Evolutionary conservation across 2,113 vertebrate genomes (phyloP).

Genomic region (Zosterops pallidus): DNA sequence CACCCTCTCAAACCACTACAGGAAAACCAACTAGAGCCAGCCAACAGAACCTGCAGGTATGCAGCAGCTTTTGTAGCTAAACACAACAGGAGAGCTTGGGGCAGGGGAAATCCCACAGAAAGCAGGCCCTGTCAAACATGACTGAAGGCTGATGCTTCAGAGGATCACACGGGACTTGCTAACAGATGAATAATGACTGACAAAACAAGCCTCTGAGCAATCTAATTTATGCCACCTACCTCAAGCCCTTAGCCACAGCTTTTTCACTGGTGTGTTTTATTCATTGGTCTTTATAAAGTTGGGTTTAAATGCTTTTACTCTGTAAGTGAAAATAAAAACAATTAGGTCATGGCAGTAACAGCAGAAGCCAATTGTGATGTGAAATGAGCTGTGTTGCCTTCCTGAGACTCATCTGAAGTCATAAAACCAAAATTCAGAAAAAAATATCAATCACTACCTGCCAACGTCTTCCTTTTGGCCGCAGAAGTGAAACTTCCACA

Average conservation of each 20-base stretch:
- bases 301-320: not conserved
- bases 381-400: not conserved
- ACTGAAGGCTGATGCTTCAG: accelerated
- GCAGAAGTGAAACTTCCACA: not conserved
- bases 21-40: not conserved
- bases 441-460: not conserved
- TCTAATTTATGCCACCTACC: not conserved
- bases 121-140: not conserved
- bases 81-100: not conserved
- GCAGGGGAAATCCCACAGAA: not conserved
- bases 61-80: not conserved
- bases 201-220: not conserved
- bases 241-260: not conserved
- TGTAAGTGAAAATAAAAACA: not conserved
- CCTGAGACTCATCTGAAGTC: not conserved
- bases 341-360: not conserved
- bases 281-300: not conserved
- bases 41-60: not conserved
- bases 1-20: not conserved
- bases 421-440: not conserved
- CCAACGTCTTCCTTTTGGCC: not conserved
- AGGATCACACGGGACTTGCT: not conserved
- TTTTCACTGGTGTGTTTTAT: not conserved
- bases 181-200: not conserved
- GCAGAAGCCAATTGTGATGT: not conserved